Base-by-base conservation (phyloP, 2,888 invertebrate species). In the Eudasyphora cyanicolor region DNA sequence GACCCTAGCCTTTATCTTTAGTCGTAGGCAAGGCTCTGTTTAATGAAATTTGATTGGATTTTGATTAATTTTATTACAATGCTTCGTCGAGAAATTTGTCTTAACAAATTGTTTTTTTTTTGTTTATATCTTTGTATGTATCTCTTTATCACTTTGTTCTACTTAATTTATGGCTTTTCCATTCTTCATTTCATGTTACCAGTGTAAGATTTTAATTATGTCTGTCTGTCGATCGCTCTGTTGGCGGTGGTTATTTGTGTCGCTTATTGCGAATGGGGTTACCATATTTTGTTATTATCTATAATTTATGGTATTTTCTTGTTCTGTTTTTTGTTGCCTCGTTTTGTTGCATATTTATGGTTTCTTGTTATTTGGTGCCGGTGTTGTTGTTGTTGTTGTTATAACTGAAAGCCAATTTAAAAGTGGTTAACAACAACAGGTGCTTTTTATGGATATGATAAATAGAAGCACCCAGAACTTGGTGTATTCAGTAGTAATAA, bases 351-450 rank as follows among this genome's bases (percentile, higher is more conserved):
- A 67, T 67, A 67, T 67, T 67, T 67, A 67, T 67, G 67, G 67
- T 67, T 78, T 82, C 35, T 77, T 60, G 51, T 64, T 60, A 19
- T 38, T 21, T 27, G 10, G 42, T 57, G 8, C 62, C 42, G 21
- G 45, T 67, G 14, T 2, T 38, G 4, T 27, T 38, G 21, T 42
- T 38, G 24, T 1, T 78, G 3, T 8, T 57, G 45, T 51, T 57
- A 42, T 29, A 27, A 73, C 32, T 38, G 64, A 77, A 79, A 62
- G 62, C 76, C 74, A 76, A 79, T 83, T 82, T 79, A 76, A 83
- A 79, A 83, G 74, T 42, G 70, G 74, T 77, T 77, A 83, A 83
- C 83, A 83, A 83, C 83, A 83, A 83, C 83, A 83, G 83, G 83
- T 83, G 83, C 76, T 77, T 71, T 74, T 83, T 80, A 83, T 83